Conservation (phyloP, 2,113 vertebrate species). For the Stigmatopora argus region DNA sequence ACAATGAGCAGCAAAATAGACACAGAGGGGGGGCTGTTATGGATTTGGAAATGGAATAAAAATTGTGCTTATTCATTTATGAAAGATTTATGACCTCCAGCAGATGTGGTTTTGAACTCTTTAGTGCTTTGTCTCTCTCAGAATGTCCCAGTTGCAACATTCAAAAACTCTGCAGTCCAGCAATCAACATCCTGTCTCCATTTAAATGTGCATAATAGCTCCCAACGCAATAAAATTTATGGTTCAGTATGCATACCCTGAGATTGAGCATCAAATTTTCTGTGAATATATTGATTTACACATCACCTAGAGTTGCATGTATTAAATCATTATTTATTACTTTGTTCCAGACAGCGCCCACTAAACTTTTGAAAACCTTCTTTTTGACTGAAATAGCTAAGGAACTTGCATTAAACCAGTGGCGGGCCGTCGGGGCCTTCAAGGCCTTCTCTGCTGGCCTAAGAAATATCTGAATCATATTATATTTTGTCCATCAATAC, state of each 20-base stretch:
- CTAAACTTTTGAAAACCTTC: too few species aligned
- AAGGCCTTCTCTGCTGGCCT: too few species aligned
- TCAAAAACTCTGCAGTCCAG: slow-evolving; percentile 55
- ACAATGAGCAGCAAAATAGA: slow-evolving; percentile 23
- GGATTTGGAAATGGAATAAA: slow-evolving; percentile 52
- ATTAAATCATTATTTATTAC: slow-evolving; percentile 67
- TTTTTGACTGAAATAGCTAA: too few species aligned
- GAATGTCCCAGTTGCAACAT: slow-evolving; percentile 42
- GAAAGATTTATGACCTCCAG: slow-evolving; percentile 62
- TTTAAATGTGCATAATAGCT: slow-evolving; percentile 67
- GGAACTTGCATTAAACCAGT: too few species aligned
- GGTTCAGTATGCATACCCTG: slow-evolving; percentile 50
- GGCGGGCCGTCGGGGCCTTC: too few species aligned
- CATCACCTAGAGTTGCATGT: slow-evolving; percentile 51
- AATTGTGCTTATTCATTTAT: slow-evolving; percentile 54
- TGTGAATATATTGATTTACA: slow-evolving; percentile 71
- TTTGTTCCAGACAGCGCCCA: slow-evolving; percentile 2
- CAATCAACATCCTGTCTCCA: slow-evolving; percentile 68
- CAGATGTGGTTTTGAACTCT: slow-evolving; percentile 41
- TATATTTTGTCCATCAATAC: too few species aligned
- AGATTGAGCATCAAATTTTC: slow-evolving; percentile 66
- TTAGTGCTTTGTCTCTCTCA: slow-evolving; percentile 46
- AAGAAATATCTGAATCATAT: too few species aligned
- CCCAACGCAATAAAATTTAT: slow-evolving; percentile 49
- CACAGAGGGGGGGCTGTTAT: slow-evolving; percentile 14